phyloP scores from a whole-genome alignment of 1,140 invertebrate genomes.

The Hyposmocoma kahamanoa region DNA sequence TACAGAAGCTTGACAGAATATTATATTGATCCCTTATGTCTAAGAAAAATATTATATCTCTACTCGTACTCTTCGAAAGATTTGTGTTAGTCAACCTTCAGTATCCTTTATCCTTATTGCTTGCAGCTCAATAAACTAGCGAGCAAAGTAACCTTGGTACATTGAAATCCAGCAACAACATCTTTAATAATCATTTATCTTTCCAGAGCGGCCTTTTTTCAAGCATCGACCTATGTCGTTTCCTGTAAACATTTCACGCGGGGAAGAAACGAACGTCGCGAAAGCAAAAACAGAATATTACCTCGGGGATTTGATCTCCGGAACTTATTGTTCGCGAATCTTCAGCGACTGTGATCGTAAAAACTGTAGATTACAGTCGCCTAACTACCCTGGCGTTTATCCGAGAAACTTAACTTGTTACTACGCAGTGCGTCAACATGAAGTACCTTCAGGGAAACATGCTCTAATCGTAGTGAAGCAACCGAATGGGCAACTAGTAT shows the following conservation, averaged over 20 bases:
- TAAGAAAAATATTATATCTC: no score
- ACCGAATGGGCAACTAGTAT: conserved; percentile 86
- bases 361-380: conserved; percentile 89
- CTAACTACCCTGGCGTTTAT: conserved; percentile 93
- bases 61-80: no score
- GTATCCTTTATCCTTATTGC: no score
- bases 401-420: conserved; percentile 92
- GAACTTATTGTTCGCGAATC: conserved; percentile 91
- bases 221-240: conserved; percentile 57
- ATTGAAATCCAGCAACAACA: not conserved
- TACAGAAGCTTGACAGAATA: no score
- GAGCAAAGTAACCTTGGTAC: no score
- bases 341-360: conserved; percentile 92
- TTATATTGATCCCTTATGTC: no score
- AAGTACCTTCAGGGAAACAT: conserved; percentile 87
- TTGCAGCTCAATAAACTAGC: conserved; percentile 1
- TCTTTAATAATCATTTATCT: conserved; percentile 18
- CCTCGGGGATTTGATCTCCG: conserved; percentile 88
- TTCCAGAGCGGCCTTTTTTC: conserved; percentile 67
- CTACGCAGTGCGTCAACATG: conserved; percentile 87
- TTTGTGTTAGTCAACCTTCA: no score
- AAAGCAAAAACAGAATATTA: conserved; percentile 76
- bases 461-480: conserved; percentile 88
- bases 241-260: conserved; percentile 63
- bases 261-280: conserved; percentile 51